Evolutionary conservation across 2,113 vertebrate genomes (phyloP).

Genomic region (Tupaia chinensis): DNA sequence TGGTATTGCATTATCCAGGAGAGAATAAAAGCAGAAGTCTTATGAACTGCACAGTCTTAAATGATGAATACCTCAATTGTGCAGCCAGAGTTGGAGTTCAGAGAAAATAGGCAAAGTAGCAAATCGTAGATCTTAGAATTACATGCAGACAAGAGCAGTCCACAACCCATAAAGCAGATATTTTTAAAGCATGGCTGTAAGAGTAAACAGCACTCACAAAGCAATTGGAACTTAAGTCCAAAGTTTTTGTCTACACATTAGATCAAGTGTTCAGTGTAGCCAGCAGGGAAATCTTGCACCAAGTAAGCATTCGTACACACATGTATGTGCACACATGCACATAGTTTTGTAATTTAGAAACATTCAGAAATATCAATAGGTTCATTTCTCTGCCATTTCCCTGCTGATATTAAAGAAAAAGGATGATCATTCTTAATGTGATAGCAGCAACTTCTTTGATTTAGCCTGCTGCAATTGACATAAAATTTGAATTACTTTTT

Average conservation of each 20-base stretch:
- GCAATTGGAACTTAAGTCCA: not conserved
- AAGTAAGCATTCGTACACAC: not conserved
- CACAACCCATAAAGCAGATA: not conserved
- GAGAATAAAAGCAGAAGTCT: not conserved
- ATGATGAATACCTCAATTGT: not conserved
- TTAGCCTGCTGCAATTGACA: conserved; percentile 52
- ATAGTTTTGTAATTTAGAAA: not conserved
- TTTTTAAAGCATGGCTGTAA: not conserved
- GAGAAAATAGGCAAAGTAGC: not conserved
- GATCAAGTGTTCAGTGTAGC: not conserved
- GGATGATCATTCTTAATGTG: not conserved
- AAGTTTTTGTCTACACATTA: not conserved
- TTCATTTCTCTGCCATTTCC: not conserved
- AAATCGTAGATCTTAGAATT: not conserved
- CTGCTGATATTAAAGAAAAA: conserved; percentile 28
- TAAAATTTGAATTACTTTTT: conserved; percentile 66
- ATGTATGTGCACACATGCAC: not conserved
- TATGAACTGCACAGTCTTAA: not conserved
- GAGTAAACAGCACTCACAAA: not conserved
- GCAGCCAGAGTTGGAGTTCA: not conserved
- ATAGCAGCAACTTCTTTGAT: conserved; percentile 52
- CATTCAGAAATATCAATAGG: not conserved
- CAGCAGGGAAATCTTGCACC: not conserved
- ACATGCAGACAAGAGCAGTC: not conserved
- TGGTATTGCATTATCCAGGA: not conserved